Conservation (phyloP, 2,797 vertebrate species). For the Enteromius paludinosus region DNA sequence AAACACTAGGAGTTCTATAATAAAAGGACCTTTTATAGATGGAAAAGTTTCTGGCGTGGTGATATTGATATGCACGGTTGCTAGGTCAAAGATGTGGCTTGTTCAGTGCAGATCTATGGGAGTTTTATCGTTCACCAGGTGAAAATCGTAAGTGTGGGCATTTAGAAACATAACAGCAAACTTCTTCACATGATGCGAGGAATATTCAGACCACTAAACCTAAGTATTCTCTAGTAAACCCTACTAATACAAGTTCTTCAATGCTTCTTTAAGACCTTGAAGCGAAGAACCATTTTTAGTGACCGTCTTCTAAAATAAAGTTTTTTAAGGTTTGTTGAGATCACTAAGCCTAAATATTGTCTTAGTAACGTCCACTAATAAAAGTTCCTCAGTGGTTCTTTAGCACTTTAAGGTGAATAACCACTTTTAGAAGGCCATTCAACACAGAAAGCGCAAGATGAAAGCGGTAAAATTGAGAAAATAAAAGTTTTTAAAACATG, state of each 20-base stretch:
- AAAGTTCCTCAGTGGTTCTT: neutral
- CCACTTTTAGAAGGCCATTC: neutral
- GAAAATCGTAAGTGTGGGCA: neutral
- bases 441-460: neutral
- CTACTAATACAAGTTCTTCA: neutral
- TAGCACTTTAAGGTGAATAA: neutral
- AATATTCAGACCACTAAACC: neutral
- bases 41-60: neutral
- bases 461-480: neutral
- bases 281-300: neutral
- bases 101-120: constrained; percentile 1
- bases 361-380: neutral
- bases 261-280: neutral
- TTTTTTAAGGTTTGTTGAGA: neutral
- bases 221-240: neutral
- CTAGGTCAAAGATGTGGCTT: neutral
- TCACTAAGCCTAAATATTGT: neutral
- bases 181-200: neutral
- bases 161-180: neutral
- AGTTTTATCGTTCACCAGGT: neutral
- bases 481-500: neutral
- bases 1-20: neutral
- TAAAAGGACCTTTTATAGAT: neutral
- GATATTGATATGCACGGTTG: neutral
- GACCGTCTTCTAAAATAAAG: neutral